A percentile compares a stretch with the other conserved stretches of the same genome.
Evolutionary conservation across 2,113 vertebrate genomes (phyloP).

Genomic region (Megaceryle maxima): DNA sequence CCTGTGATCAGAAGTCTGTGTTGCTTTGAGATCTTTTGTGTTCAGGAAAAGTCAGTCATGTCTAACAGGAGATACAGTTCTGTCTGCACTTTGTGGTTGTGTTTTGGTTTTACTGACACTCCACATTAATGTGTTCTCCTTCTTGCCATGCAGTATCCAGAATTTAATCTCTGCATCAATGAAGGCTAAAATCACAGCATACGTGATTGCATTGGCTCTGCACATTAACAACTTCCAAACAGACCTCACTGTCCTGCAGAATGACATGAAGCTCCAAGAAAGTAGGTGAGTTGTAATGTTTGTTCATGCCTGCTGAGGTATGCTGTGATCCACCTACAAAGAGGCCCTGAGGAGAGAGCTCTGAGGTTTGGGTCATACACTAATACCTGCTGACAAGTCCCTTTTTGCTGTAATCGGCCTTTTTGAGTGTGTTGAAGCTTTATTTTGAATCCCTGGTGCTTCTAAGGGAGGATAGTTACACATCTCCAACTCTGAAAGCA

Average conservation of each 20-base stretch:
- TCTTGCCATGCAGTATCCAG: slow-evolving; percentile 63
- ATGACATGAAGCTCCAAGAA: slow-evolving; percentile 77
- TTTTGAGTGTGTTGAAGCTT: not conserved
- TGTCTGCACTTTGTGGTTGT: not conserved
- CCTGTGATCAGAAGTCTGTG: not conserved
- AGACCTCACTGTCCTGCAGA: slow-evolving; percentile 75
- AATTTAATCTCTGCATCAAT: slow-evolving; percentile 78
- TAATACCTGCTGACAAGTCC: not conserved
- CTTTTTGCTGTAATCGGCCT: not conserved
- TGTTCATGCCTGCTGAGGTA: not conserved
- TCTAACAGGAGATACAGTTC: not conserved
- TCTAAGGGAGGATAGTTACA: rapidly evolving
- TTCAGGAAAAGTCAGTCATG: not conserved
- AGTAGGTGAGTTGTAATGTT: slow-evolving; percentile 60
- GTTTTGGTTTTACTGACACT: not conserved
- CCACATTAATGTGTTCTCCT: not conserved
- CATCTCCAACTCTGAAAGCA: not conserved
- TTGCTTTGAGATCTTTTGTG: not conserved
- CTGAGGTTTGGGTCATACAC: not conserved
- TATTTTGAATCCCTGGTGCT: not conserved
- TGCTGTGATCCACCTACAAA: rapidly evolving
- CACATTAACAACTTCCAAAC: slow-evolving; percentile 77
- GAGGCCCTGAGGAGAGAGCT: too few relatives aligned
- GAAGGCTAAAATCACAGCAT: slow-evolving; percentile 76
- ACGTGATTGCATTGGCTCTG: slow-evolving; percentile 73